These are phyloP conservation scores for Halcyon malimbica DNA, from an alignment of 2,113 vertebrate genomes.

Conservation along the genomic window DNA sequence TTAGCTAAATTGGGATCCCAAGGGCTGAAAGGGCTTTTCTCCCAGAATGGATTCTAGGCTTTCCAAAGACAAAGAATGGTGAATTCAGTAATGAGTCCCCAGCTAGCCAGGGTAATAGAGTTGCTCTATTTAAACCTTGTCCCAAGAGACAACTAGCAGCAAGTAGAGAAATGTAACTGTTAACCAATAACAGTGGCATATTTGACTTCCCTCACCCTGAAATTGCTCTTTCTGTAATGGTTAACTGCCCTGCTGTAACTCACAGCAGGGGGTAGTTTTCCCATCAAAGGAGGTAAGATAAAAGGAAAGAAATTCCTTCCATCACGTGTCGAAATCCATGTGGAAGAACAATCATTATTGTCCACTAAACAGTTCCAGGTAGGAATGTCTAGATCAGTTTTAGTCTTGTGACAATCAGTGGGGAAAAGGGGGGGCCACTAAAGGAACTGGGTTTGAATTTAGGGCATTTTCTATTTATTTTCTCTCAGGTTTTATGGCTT, in stretches of 20 bases:
- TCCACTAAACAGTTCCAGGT: neutral
- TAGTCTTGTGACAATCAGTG: neutral
- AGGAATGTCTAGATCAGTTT: neutral
- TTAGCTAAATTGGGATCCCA: neutral
- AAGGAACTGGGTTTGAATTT: neutral
- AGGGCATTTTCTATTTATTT: neutral
- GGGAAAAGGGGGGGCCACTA: neutral
- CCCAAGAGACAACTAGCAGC: neutral
- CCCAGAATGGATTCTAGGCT: neutral
- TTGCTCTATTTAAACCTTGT: neutral
- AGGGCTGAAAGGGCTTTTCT: conserved; percentile 1
- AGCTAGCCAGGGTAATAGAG: conserved; percentile 9
- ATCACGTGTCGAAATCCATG: conserved; percentile 3
- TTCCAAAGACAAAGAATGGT: conserved; percentile 5
- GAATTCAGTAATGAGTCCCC: conserved; percentile 28
- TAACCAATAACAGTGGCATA: conserved; percentile 58
- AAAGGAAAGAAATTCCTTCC: conserved; percentile 56
- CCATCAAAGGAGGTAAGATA: conserved; percentile 38
- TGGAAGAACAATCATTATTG: neutral
- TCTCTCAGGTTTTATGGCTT: neutral
- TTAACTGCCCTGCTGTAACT: conserved; percentile 64
- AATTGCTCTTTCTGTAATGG: conserved; percentile 66
- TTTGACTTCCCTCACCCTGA: conserved; percentile 46
- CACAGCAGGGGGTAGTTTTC: conserved; percentile 54
- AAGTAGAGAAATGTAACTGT: conserved; percentile 8